Evolutionary conservation across 2,797 vertebrate species (phyloP), one percentile per base, ranked within the genome.

Genomic region (Pangasius larnaudii): DNA sequence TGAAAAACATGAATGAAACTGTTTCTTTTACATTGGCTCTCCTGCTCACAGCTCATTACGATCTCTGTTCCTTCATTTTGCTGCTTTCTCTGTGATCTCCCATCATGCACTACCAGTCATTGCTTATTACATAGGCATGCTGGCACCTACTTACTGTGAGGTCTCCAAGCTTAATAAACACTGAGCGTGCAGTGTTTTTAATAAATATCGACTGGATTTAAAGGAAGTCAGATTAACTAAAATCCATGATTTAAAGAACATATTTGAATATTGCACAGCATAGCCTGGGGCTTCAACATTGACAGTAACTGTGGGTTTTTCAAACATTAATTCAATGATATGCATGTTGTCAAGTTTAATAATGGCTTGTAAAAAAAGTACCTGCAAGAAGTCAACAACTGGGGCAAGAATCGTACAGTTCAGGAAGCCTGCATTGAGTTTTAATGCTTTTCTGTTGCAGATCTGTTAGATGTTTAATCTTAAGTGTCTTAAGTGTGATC

Each of bases 1-100:
- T 87, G 58, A 85, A 90, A 90, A 84, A 86, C 86, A 85, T 89
- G 89, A 91, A 89, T 90, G 89, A 84, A 89, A 85, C 69, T 2
- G n/a, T 88, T 87, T 65, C 58, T 86, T 46, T 90, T 88, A 86
- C 84, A 69, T 49, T 42, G 18, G 56, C 24, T 56, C 16, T 27
- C 53, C 46, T 85, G 82, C 53, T 90, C 61, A 49, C 67, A 51
- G 69, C 86, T 90, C 86, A 89, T 90, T 91, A 90, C 67, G 86
- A 86, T 53, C 58, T 63, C 59, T 61, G 65, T 81, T 86, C 67
- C 30, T 78, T 79, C 82, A 61, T 91, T 90, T 71, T 86, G 59
- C 86, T 82, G 63, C 59, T 84, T 74, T 75, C n/a, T 75, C 42
- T 58, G 71, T n/a, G 19, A 83, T 85, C 81, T 86, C 58, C 59